Conservation (phyloP, 2,888 invertebrate species). For the Nebria salina region DNA sequence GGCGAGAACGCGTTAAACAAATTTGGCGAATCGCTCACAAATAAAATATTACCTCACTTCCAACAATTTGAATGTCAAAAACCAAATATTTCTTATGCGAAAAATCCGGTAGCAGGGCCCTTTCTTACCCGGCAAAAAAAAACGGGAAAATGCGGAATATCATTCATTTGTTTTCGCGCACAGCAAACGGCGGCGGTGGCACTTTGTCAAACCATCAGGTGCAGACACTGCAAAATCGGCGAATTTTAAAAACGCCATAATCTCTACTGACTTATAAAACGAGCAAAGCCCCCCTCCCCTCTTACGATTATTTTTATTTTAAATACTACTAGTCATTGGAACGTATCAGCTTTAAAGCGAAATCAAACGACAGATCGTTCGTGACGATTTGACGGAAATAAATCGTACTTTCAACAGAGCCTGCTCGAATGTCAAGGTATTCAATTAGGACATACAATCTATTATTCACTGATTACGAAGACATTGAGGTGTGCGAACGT, state of each 20-base stretch:
- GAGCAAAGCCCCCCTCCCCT: too few species aligned
- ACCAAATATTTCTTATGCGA: not conserved
- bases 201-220: not conserved
- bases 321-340: too few species aligned
- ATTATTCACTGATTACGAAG: not conserved
- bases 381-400: not conserved
- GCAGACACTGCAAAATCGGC: conserved; percentile 1
- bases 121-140: not conserved
- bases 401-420: not conserved
- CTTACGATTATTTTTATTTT: too few species aligned
- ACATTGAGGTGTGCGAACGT: not conserved
- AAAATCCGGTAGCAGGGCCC: not conserved
- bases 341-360: too few species aligned
- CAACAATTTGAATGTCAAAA: not conserved
- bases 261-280: too few species aligned
- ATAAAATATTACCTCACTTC: too few species aligned
- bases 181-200: not conserved
- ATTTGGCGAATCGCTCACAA: too few species aligned
- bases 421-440: not conserved
- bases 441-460: not conserved
- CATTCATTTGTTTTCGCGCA: not conserved
- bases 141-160: not conserved
- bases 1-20: too few species aligned
- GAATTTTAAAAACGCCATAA: not conserved
- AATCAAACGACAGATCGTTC: not conserved